Evolutionary conservation across 2,888 invertebrate genomes (phyloP).

Genomic region (Ashinkailepas kermadecensis): DNA sequence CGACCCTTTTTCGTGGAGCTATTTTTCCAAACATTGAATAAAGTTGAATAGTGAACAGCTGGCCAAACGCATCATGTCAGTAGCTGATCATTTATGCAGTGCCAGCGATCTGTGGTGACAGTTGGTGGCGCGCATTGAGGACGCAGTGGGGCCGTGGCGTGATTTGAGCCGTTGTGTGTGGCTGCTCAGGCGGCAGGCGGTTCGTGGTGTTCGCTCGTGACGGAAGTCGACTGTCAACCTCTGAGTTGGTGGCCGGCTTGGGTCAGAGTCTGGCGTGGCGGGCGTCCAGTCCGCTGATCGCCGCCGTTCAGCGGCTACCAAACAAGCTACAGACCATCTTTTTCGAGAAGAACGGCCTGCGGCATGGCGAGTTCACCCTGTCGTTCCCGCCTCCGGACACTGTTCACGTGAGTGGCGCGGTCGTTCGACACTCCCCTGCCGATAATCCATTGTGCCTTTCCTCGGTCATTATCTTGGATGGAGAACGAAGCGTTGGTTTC

Average conservation of each 20-base stretch:
- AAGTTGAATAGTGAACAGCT: too few relatives aligned
- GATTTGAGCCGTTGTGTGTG: neutral
- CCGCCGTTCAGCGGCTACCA: slow-evolving; percentile 50
- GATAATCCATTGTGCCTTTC: too few relatives aligned
- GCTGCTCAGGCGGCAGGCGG: slow-evolving; percentile 38
- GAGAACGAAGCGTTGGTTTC: neutral
- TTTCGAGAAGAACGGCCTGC: slow-evolving; percentile 85
- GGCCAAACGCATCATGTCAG: too few relatives aligned
- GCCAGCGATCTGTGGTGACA: neutral
- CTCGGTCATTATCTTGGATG: too few relatives aligned
- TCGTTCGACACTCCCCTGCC: too few relatives aligned
- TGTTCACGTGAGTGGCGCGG: neutral
- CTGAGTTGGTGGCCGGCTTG: slow-evolving; percentile 59
- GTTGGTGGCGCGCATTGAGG: neutral
- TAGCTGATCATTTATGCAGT: neutral
- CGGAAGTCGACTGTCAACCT: slow-evolving; percentile 64
- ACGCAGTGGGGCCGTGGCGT: neutral
- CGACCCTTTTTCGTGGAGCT: too few relatives aligned
- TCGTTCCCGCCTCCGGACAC: slow-evolving; percentile 49
- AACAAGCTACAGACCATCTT: slow-evolving; percentile 66
- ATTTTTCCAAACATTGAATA: too few relatives aligned
- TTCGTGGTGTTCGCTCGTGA: slow-evolving; percentile 64
- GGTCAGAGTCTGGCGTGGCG: slow-evolving; percentile 44
- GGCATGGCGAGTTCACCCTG: slow-evolving; percentile 68
- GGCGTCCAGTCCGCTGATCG: slow-evolving; percentile 52